Base-by-base conservation (phyloP, 2,888 invertebrate species). In the Eristalis intricaria region DNA sequence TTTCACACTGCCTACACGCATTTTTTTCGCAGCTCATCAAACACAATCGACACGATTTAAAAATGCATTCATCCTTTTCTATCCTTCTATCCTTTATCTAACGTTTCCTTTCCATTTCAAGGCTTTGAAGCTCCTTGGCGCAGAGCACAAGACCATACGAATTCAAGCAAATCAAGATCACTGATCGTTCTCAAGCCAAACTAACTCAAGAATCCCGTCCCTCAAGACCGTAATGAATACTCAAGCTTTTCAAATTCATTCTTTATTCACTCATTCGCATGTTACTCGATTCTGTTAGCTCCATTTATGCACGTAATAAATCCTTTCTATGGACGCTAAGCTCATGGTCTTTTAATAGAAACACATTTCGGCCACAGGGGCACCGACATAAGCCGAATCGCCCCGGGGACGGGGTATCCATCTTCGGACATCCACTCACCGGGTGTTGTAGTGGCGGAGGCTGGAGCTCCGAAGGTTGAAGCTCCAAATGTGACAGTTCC, bases 71-170 rank as follows among this genome's bases (percentile, higher is more conserved):
- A 26, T 61, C 11, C 58, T 29, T 4, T 22, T n/a, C n/a, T n/a
- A n/a, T n/a, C n/a, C n/a, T n/a, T 0, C 11, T 69, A 26, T 7
- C 60, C 23, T 10, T 2, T 11, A 4, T 71, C 43, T 38, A 71
- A 43, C n/a, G 29, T 40, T 68, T 60, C 50, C 58, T 70, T 78
- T 58, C 70, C 35, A 58, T 65, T 78, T 78, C 64, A 64, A 77
- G 70, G 78, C 22, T 70, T 64, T 19, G 13, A 78, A 65, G 43
- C 38, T 13, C 65, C 61, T 68, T 68, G 23, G 26, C 8, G 29
- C 40, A 29, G 11, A 35, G 3, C 15, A 38, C 66, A 75, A 61
- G 35, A 32, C 23, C 10, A 13, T 13, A 58, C 15, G 56, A 50
- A 13, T 13, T 40, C 69, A 58, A 69, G 22, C 40, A 69, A 56